Evolutionary conservation across 2,888 invertebrate genomes (phyloP).

Genomic region (Zaprionus obscuricornis): DNA sequence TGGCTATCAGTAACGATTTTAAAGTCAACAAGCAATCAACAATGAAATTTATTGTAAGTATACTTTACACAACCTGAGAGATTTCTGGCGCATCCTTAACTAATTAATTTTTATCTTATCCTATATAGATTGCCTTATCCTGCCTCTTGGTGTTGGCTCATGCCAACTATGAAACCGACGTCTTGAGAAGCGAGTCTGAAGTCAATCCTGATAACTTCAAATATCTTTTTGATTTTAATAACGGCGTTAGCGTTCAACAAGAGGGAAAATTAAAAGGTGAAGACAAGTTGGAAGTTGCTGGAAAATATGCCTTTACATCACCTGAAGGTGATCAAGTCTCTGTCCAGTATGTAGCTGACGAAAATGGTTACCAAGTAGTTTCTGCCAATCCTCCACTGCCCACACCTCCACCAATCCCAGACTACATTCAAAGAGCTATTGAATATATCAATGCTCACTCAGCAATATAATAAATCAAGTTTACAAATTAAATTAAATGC

Average conservation of each 20-base stretch:
- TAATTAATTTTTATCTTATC: neutral
- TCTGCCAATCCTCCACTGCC: conserved; percentile 69
- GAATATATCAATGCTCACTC: conserved; percentile 60
- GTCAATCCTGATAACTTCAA: conserved; percentile 61
- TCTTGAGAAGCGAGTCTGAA: conserved; percentile 45
- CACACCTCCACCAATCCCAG: conserved; percentile 76
- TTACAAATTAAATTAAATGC: conserved; percentile 38
- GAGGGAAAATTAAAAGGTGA: conserved; percentile 40
- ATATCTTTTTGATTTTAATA: conserved; percentile 9
- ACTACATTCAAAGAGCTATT: conserved; percentile 50
- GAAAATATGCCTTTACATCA: conserved; percentile 44
- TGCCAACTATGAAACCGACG: conserved; percentile 55
- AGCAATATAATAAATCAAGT: conserved; percentile 25
- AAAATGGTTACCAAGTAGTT: conserved; percentile 63
- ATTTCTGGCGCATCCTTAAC: too few species aligned
- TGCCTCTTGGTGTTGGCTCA: conserved; percentile 70
- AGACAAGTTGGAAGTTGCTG: conserved; percentile 44
- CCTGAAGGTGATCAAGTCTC: conserved; percentile 69
- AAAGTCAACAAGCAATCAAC: conserved; percentile 53
- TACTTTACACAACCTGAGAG: neutral
- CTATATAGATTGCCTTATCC: conserved; percentile 70
- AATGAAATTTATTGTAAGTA: conserved; percentile 68
- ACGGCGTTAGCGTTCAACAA: neutral
- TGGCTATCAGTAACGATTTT: conserved; percentile 55
- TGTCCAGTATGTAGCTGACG: conserved; percentile 59